Conservation (phyloP, 2,113 vertebrate species). For the Thunnus maccoyii region DNA sequence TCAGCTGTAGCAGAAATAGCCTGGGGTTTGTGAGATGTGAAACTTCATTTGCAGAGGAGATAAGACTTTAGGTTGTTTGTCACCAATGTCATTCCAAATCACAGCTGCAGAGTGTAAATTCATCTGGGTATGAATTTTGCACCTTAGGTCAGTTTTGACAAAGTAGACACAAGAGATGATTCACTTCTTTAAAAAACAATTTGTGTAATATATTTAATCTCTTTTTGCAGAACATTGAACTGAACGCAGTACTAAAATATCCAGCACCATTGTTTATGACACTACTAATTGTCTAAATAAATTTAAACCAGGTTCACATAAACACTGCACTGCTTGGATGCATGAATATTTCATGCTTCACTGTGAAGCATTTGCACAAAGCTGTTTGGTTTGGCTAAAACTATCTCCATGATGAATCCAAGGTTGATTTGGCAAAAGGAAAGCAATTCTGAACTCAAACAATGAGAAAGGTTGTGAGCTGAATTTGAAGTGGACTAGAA, state of each 20-base stretch:
- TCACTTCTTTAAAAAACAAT: constrained; percentile 12
- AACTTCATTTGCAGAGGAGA: constrained; percentile 19
- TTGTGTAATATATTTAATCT: constrained; percentile 17
- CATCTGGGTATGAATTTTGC: constrained; percentile 10
- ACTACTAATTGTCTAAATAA: constrained; percentile 22
- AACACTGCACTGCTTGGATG: constrained; percentile 15
- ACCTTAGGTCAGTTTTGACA: constrained; percentile 42
- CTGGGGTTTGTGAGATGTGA: not conserved
- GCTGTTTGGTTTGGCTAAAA: constrained; percentile 31
- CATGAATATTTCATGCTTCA: constrained; percentile 52
- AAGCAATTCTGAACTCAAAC: constrained; percentile 20
- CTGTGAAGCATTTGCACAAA: constrained; percentile 32
- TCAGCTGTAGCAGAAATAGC: constrained; percentile 13
- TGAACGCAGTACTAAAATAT: not conserved
- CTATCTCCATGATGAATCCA: constrained; percentile 20
- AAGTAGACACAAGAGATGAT: constrained; percentile 33
- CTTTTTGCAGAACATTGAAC: not conserved
- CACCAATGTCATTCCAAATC: constrained; percentile 39
- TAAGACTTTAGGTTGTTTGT: constrained; percentile 45
- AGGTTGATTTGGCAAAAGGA: constrained; percentile 36
- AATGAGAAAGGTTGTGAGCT: not conserved
- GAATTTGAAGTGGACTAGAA: not conserved
- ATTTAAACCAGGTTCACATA: constrained; percentile 25
- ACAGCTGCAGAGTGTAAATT: not conserved
- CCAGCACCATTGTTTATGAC: not conserved